Evolutionary conservation across 2,113 vertebrate species (phyloP).

Genomic region (Anthoscopus minutus): DNA sequence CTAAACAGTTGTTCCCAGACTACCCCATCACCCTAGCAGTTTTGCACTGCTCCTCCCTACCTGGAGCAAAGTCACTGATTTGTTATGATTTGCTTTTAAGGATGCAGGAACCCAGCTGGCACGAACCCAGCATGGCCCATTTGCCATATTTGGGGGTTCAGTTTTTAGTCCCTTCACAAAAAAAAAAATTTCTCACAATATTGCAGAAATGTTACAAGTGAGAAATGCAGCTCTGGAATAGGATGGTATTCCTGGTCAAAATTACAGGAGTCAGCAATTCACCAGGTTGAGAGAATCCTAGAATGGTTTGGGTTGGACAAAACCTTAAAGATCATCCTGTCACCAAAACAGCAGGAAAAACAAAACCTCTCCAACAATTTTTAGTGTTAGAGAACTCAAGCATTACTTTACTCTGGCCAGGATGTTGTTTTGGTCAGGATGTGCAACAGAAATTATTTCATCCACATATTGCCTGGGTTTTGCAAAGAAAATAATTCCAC

Average conservation of each 20-base stretch:
- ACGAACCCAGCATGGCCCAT: rapidly evolving
- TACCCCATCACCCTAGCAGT: not conserved
- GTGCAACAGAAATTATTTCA: not conserved
- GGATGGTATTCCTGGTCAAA: not conserved
- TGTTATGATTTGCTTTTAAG: not conserved
- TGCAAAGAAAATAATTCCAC: not conserved
- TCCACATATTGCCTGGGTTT: not conserved
- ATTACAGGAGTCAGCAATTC: not conserved
- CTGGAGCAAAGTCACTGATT: not conserved
- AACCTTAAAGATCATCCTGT: not conserved
- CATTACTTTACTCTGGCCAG: not conserved
- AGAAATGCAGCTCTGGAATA: not conserved
- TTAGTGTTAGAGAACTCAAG: not conserved
- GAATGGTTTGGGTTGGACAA: not conserved
- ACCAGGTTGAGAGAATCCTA: not conserved
- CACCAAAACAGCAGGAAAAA: not conserved
- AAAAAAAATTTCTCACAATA: not conserved
- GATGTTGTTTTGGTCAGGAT: not conserved
- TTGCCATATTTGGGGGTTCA: not conserved
- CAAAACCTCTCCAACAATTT: not conserved
- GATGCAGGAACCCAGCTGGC: not conserved
- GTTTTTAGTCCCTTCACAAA: not conserved
- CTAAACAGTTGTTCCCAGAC: not conserved
- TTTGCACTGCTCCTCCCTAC: not conserved
- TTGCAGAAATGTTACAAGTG: not conserved